Evolutionary conservation across 2,888 invertebrate species (phyloP), one percentile per base, ranked within the genome.

Genomic region (Nomada flava): DNA sequence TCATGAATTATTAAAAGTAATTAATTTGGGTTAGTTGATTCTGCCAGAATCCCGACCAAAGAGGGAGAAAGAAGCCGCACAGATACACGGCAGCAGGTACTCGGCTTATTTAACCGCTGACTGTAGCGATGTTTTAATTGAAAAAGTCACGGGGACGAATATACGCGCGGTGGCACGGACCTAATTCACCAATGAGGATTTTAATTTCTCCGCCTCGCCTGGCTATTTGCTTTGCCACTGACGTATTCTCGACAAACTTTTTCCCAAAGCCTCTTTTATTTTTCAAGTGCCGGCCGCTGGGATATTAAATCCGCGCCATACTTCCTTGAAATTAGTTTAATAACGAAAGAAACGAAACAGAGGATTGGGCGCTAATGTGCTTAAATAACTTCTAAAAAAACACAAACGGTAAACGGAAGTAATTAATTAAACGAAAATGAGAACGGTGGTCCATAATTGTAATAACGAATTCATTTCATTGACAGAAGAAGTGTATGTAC

Each of bases 1-100:
- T 90, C 90, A 89, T 90, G 89, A 88, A 91, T 91, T 91, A 89
- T 90, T 89, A 90, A 90, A 90, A 87, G 84, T 90, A 90, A 91
- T 91, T 90, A 89, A 90, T 90, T 90, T 88, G 78, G 84, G 84
- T 87, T 86, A 90, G 87, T 89, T 84, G 90, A 89, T 90, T 88
- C 82, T 63, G 75, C 57, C 64, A 59, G 78, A 73, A 68, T 71
- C 64, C 26, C 59, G 71, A 50, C 47, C n/a, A 52, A 36, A 36
- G 7, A 0, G 15, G 15, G 13, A 15, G 47, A 53, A 60, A 36
- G 71, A 64, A 29, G 74, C 68, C 63, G 59, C 26, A 7, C 63
- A 20, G 67, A 53, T 73, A 72, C 44, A 26, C 64, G 55, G 36
- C 55, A 76, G 55, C 23, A 36, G 10, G 64, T 23, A 59, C 76